phyloP scores from a whole-genome alignment of 2,888 invertebrate genomes.

The Teleogryllus oceanicus region DNA sequence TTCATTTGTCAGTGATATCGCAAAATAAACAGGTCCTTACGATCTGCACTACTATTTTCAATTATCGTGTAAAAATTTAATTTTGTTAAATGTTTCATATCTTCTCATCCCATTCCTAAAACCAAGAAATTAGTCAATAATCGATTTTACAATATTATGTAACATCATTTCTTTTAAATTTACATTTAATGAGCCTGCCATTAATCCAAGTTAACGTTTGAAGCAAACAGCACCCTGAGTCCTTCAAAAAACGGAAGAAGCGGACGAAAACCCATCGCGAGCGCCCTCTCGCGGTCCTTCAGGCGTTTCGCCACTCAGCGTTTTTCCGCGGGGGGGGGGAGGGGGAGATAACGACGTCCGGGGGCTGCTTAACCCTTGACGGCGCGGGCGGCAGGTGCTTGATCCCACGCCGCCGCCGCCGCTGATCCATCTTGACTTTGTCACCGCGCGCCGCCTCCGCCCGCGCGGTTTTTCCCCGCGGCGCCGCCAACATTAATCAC shows the following conservation, averaged over 20 bases:
- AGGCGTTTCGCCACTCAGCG: background rate
- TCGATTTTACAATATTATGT: too few species aligned
- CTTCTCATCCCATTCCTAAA: too few species aligned
- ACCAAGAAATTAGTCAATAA: too few species aligned
- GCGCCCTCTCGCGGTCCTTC: background rate
- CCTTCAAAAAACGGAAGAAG: background rate
- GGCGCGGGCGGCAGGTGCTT: background rate
- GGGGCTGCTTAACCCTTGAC: slow-evolving; percentile 18
- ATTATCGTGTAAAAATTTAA: too few species aligned
- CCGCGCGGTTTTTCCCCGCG: background rate
- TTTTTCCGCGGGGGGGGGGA: background rate
- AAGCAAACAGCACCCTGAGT: too few species aligned
- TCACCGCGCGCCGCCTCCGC: background rate
- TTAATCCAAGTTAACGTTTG: too few species aligned
- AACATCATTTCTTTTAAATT: too few species aligned
- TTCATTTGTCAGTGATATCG: too few species aligned
- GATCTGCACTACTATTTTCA: too few species aligned
- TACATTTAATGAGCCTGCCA: too few species aligned
- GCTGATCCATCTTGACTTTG: slow-evolving; percentile 9
- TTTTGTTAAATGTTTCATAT: too few species aligned
- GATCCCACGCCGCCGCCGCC: background rate
- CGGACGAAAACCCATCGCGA: background rate
- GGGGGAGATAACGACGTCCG: background rate
- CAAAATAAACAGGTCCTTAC: too few species aligned
- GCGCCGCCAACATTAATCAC: slow-evolving; percentile 7